Evolutionary conservation across 2,888 invertebrate genomes (phyloP), one percentile per base, ranked within the genome.

Genomic region (Phytoseiulus persimilis): DNA sequence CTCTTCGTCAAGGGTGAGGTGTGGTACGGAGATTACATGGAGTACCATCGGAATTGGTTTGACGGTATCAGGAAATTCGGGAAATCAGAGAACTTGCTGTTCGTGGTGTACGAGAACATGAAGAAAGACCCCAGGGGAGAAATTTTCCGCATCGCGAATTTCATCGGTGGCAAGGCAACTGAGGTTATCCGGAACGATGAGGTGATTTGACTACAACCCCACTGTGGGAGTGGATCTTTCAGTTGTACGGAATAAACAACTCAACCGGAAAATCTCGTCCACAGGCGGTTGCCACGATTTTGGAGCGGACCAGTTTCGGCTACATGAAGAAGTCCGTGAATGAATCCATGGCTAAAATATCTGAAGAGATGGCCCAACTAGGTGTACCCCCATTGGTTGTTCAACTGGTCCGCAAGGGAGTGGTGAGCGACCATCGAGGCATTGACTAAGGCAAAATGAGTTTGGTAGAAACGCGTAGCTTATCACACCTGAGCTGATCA

Each of bases 101-200:
- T 87, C 33, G 45, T 87, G 9, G 87, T 87, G 28, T 87, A 87
- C 87, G 87, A 87, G 87, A 87, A 87, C 11, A 87, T 87, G 33
- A 31, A 87, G 87, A 45, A 33, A 0, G 14, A 87, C 33, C 32
- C 87, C 3, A 6, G 87, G 23, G 33, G 31, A 23, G 32, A 87
- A 45, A 2, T 87, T 1, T 28, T 18, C 6, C 87, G 87, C 11
- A 32, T 87, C 45, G 87, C 32, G 0, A 6, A 87, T 1, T 87
- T 31, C 87, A 33, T 87, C 33, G 83, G 83, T 1, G 83, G 83
- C 18, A 33, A 83, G 23, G 83, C 83, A 33, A 28, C 83, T 28
- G 83, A 83, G 2, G 5, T 18, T 5, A 33, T 83, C 5, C 9
- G 1, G 83, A 28, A 83, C 83, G 83, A 83, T 2, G 28, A 83